These are phyloP conservation scores for Glyptemys insculpta DNA, from an alignment of 2,797 vertebrate genomes.

Conservation along the genomic window DNA sequence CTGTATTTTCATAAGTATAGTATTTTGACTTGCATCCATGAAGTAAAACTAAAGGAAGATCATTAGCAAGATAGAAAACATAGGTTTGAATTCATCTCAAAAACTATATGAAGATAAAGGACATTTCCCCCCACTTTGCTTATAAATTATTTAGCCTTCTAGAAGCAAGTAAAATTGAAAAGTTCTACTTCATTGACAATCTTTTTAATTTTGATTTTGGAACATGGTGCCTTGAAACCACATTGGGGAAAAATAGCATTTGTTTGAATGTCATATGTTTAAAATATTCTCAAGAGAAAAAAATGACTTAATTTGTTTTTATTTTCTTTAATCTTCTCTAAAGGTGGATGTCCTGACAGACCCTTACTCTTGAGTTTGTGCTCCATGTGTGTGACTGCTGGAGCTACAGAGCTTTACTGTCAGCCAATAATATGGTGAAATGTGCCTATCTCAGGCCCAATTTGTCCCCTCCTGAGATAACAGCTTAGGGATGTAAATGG, in stretches of 20 bases:
- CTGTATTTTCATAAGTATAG: neutral
- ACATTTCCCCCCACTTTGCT: neutral
- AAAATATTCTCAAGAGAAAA: neutral
- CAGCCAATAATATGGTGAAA: neutral
- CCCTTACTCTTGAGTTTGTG: neutral
- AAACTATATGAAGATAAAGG: neutral
- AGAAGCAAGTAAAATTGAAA: neutral
- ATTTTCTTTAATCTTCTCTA: neutral
- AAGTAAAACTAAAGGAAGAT: neutral
- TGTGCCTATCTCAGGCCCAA: neutral
- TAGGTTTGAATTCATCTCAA: neutral
- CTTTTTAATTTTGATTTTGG: neutral
- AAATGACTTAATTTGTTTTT: neutral
- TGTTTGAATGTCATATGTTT: constrained; percentile 21
- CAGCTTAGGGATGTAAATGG: neutral
- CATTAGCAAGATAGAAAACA: neutral
- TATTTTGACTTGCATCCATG: neutral
- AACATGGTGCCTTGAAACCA: neutral
- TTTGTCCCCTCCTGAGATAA: neutral
- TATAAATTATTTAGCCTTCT: neutral
- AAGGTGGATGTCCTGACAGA: neutral
- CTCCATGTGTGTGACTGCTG: neutral
- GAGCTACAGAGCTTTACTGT: neutral
- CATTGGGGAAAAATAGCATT: neutral
- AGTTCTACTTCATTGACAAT: neutral